Percentiles rank a stretch among this genome's conserved stretches.
Evolutionary conservation across 2,888 invertebrate genomes (phyloP).

Genomic region (Tetramorium bicarinatum): DNA sequence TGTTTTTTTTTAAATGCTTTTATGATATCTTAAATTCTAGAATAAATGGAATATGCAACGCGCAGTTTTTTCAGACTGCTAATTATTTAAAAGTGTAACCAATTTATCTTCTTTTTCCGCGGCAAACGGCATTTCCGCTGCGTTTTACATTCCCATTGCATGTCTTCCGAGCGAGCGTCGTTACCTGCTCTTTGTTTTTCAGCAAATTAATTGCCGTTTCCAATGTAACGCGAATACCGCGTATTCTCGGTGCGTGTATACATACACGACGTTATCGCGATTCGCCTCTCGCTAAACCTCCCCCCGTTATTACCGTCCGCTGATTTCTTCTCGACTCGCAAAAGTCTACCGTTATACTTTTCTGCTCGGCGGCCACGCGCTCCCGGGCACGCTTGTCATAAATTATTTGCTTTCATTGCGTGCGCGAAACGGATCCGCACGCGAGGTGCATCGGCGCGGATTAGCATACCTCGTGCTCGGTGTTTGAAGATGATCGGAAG

Average conservation of each 20-base stretch:
- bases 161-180: background rate
- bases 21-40: background rate
- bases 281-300: background rate
- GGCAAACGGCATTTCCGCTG: constrained; percentile 12
- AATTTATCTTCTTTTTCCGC: constrained; percentile 17
- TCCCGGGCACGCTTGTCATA: constrained; percentile 18
- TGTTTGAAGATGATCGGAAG: constrained; percentile 79
- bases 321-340: constrained; percentile 14
- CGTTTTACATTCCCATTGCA: constrained; percentile 24
- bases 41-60: background rate
- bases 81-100: constrained; percentile 19
- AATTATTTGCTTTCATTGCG: constrained; percentile 43
- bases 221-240: constrained; percentile 11
- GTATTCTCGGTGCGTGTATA: constrained; percentile 9
- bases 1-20: background rate
- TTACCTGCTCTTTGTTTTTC: constrained; percentile 1
- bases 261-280: background rate
- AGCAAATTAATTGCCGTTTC: constrained; percentile 32
- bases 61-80: background rate
- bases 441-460: constrained; percentile 10
- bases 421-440: constrained; percentile 24
- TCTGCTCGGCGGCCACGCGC: constrained; percentile 8
- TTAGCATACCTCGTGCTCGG: constrained; percentile 81
- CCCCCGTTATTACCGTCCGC: background rate
- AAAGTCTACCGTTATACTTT: constrained; percentile 43